Base-by-base conservation (phyloP, 2,797 vertebrate genomes). In the Sternotherus odoratus region DNA sequence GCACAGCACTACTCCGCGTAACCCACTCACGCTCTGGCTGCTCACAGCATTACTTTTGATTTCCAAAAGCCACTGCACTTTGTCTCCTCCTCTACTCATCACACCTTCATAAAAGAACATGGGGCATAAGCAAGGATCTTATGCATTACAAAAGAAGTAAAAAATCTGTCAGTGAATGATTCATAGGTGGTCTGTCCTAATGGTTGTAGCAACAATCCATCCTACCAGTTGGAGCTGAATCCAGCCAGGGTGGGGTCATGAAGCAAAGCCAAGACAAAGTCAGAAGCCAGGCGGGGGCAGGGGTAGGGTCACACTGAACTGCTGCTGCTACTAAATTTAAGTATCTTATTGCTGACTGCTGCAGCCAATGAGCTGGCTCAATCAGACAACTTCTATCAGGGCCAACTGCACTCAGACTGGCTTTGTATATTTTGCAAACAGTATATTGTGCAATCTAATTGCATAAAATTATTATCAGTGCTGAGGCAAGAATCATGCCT, bases 401-500 rank as follows among this genome's bases (percentile, higher is more conserved):
- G 15, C 60, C 33, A 66, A 16, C 60, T 66, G 60, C 33, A 19
- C 16, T 66, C 33, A 36, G 33, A n/a, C 16, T n/a, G 28, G 57
- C 30, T n/a, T n/a, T n/a, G n/a, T n/a, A n/a, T n/a, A n/a, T n/a
- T n/a, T n/a, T n/a, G n/a, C n/a, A n/a, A 50, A 36, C 3, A 46
- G 2, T 1, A 0, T 77, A 36, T 33, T 85, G 28, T 77, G 60
- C 74, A 50, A 17, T 19, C 2, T 39, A 43, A 24, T 43, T 74
- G 46, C 24, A 26, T 74, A 74, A 43, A 26, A 74, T 6, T 26
- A 21, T 43, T 39, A 39, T 26, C 24, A 13, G 12, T 26, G 24
- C 39, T 74, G 50, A 88, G 77, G 78, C 89, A 50, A 85, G 85
- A 86, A 88, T 81, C 8, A 8, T 82, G 33, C 39, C 39, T 79